These are phyloP conservation scores for Steatornis caripensis DNA, from an alignment of 2,113 vertebrate species.

Conservation along the genomic window DNA sequence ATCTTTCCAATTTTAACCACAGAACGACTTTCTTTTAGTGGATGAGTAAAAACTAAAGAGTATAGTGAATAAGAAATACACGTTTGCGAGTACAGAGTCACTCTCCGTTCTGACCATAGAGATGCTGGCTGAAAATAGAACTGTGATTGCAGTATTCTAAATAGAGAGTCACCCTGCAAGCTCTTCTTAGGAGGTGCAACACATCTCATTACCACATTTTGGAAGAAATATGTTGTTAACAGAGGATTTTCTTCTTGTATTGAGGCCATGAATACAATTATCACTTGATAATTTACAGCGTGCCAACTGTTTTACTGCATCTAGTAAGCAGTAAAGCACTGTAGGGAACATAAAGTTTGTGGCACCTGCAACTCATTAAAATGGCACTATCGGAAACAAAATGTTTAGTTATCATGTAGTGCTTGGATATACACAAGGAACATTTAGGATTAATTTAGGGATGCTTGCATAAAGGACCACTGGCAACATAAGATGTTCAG, in stretches of 20 bases:
- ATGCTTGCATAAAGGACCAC: not conserved
- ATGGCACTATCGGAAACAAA: conserved; percentile 44
- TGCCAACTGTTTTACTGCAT: conserved; percentile 66
- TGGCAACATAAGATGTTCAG: not conserved
- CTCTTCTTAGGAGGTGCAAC: conserved; percentile 62
- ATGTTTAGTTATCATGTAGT: conserved; percentile 8
- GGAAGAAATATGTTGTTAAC: conserved; percentile 65
- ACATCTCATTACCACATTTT: conserved; percentile 67
- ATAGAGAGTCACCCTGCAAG: conserved; percentile 59
- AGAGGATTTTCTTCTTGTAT: conserved; percentile 71
- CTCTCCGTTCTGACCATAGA: conserved; percentile 32
- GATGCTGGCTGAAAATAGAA: conserved; percentile 48
- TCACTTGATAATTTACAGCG: conserved; percentile 72
- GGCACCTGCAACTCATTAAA: conserved; percentile 66
- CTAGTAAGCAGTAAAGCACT: conserved; percentile 61
- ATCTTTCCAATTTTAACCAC: not conserved
- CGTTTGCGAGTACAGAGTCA: conserved; percentile 2
- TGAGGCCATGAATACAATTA: conserved; percentile 72
- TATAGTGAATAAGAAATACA: conserved; percentile 23
- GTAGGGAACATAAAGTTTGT: conserved; percentile 47
- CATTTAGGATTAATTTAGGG: not conserved
- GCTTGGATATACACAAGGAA: not conserved
- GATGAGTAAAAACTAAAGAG: conserved; percentile 17
- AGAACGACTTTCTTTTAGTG: not conserved
- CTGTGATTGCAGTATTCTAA: conserved; percentile 52